Evolutionary conservation across 1,140 invertebrate genomes (phyloP), one percentile per base, ranked within the genome.

Genomic region (Tetraneura akinire): DNA sequence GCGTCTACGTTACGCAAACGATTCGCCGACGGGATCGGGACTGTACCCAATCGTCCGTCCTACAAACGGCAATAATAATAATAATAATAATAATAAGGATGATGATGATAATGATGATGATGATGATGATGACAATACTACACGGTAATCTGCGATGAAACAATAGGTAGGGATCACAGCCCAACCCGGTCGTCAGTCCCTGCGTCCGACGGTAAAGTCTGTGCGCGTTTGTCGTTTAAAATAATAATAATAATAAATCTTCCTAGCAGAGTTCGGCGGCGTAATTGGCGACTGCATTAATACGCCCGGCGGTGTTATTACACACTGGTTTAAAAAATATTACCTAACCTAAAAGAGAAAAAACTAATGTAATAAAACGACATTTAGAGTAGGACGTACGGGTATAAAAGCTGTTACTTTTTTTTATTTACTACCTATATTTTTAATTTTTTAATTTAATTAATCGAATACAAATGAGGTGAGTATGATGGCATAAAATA

Each of bases 21-120:
- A 60, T 60, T 60, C 10, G n/a, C 29, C 18, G n/a, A 16, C 32
- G 29, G 62, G 62, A 66, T 42, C 10, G 32, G 11, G 62, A 18
- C 14, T 11, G 62, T n/a, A 42, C 18, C 32, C 29, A 66, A 16
- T 18, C 29, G n/a, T 18, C 1, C 62, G 62, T n/a, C 62, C 62
- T 66, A 66, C 62, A 66, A 29, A 21, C 23, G n/a, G n/a, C 37
- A 66, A 64, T 37, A 64, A 64, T 55, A 51, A 55, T 62, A 62
- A 64, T 64, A 64, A 64, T 64, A 64, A 64, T 37, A 37, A 29
- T 32, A 32, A n/a, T n/a, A n/a, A n/a, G n/a, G n/a, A n/a, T n/a
- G n/a, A n/a, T n/a, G n/a, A n/a, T n/a, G n/a, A n/a, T n/a, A n/a
- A n/a, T 16, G n/a, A 10, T 64, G 32, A 62, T 32, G 32, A 62